phyloP scores from a whole-genome alignment of 30 jellyfish, hydroid and myxozoan species.

The Cassiopea andromeda region DNA sequence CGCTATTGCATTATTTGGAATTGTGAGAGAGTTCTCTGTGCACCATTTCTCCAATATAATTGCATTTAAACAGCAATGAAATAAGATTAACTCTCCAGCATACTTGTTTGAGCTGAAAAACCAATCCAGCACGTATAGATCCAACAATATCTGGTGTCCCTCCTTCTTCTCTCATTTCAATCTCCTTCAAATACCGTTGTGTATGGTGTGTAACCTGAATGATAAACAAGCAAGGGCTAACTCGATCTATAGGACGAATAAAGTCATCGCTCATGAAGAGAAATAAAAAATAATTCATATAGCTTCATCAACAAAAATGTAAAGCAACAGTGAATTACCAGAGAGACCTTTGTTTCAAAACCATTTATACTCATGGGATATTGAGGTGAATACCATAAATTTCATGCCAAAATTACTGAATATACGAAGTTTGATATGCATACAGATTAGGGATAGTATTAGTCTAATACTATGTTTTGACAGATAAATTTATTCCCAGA shows the following conservation, averaged over 20 bases:
- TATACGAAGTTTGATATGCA: too few relatives aligned
- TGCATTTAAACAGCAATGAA: not conserved
- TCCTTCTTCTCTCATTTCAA: conserved; percentile 95
- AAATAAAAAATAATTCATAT: not conserved
- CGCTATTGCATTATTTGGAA: too few relatives aligned
- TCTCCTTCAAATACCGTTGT: conserved; percentile 83
- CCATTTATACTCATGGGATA: too few relatives aligned
- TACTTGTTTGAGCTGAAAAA: conserved; percentile 88
- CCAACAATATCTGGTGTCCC: conserved; percentile 95
- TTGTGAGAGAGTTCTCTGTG: too few relatives aligned
- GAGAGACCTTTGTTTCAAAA: too few relatives aligned
- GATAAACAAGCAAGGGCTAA: not conserved
- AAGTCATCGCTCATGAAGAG: not conserved
- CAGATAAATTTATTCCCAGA: too few relatives aligned
- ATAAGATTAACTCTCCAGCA: not conserved
- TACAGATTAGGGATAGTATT: too few relatives aligned
- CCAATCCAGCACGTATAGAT: conserved; percentile 93
- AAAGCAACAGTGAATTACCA: too few relatives aligned
- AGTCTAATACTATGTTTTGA: too few relatives aligned
- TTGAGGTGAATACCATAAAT: too few relatives aligned
- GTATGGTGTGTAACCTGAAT: conserved; percentile 78
- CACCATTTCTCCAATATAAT: too few relatives aligned
- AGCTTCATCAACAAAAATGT: not conserved
- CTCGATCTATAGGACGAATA: not conserved
- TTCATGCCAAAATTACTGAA: too few relatives aligned